Evolutionary conservation across 1,140 invertebrate species (phyloP).

Genomic region (Drosophila eugracilis): DNA sequence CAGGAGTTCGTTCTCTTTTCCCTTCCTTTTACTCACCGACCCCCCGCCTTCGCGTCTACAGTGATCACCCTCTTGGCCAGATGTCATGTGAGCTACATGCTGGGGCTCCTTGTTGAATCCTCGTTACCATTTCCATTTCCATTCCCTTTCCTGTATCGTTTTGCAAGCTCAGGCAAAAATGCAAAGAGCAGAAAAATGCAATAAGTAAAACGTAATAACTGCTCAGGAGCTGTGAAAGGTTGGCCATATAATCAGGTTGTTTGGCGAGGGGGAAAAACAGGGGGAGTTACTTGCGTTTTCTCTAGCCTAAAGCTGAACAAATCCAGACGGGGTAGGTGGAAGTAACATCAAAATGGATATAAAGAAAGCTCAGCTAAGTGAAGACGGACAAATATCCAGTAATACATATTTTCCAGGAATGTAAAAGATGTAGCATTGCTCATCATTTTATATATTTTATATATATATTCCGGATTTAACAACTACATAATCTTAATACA

Average conservation of each 20-base stretch:
- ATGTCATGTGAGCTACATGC: conserved; percentile 62
- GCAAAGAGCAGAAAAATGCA: conserved; percentile 58
- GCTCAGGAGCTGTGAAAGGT: conserved; percentile 34
- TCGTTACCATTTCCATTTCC: conserved; percentile 13
- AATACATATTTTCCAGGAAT: neutral
- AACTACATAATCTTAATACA: too few relatives aligned
- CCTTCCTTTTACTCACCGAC: neutral
- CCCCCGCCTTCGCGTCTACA: neutral
- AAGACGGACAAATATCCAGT: neutral
- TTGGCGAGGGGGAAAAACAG: neutral
- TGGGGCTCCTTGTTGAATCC: conserved; percentile 36
- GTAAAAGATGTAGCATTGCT: neutral
- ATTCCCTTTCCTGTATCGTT: conserved; percentile 45
- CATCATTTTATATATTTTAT: too few relatives aligned
- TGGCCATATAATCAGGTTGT: conserved; percentile 30
- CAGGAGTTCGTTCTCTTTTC: conserved; percentile 8
- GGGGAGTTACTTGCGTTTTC: conserved; percentile 19
- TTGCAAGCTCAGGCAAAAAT: conserved; percentile 57
- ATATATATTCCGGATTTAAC: too few relatives aligned
- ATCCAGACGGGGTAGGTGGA: neutral
- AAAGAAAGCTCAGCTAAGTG: neutral
- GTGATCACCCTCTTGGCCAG: neutral
- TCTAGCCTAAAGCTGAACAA: conserved; percentile 18
- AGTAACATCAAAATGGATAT: neutral
- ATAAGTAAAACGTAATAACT: conserved; percentile 79